Evolutionary conservation across 2,797 vertebrate genomes (phyloP), one percentile per base, ranked within the genome.

Genomic region (Octomys mimax): DNA sequence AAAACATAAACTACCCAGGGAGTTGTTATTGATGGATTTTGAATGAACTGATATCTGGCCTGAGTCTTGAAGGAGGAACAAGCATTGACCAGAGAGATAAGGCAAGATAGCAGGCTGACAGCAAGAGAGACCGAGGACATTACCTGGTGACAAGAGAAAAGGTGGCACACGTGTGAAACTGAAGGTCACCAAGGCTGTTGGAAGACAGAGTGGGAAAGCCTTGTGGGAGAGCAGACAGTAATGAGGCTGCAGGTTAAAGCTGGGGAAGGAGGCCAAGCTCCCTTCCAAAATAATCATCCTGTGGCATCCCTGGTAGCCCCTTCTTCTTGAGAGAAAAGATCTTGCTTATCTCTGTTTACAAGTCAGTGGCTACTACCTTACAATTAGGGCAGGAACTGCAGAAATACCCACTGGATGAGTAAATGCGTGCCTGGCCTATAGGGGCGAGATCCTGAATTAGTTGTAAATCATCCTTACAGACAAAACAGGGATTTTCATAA

Each of bases 401-500:
- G 42, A 93, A 79, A 46, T 24, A 2, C 61, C 77, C 49, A 46
- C 0, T 28, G 42, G 73, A n/a, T 54, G 92, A 79, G 4, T 94
- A 95, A 46, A 59, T 62, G 68, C 62, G 14, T 33, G 42, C 75
- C 71, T 26, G 85, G 94, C 22, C 11, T 62, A 24, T 12, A 26
- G 1, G 8, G 57, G 31, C 19, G 28, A 4, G 33, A 59, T 87
- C 39, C 68, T 46, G 93, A 36, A 19, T 39, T n/a, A 73, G 36
- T 71, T 52, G 21, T 59, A 66, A 93, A 68, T 19, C 36, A 18
- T 36, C 71, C 42, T 77, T 0, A 22, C 11, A 59, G 62, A 92
- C 85, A 81, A 91, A 94, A 87, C 36, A 68, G 10, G 42, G 36
- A 73, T 95, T 92, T 91, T 80, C 89, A 80, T 52, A 95, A 83